A percentile compares a stretch with the other conserved stretches of the same genome.
Evolutionary conservation across 2,113 vertebrate genomes (phyloP).

Genomic region (Zosterops japonicus): DNA sequence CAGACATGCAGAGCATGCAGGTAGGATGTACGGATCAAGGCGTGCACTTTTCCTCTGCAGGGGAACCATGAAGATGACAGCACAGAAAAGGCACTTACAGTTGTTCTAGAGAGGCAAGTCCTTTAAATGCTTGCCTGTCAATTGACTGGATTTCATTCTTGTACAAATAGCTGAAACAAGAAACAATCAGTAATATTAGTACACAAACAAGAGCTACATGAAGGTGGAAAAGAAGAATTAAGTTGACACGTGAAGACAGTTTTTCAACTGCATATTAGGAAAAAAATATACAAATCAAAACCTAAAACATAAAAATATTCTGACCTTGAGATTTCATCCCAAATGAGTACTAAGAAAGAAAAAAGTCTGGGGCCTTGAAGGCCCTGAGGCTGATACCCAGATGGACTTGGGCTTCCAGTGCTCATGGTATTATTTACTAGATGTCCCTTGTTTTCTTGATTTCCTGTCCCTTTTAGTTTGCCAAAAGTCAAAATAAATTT

Average conservation of each 20-base stretch:
- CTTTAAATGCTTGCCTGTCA: slow-evolving; percentile 99
- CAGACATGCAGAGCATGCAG: slow-evolving; percentile 82
- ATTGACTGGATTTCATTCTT: slow-evolving; percentile 99
- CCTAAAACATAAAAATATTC: slow-evolving; percentile 30
- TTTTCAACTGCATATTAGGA: slow-evolving; percentile 40
- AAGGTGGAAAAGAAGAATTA: slow-evolving; percentile 55
- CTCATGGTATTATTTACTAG: neutral
- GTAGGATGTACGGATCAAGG: neutral
- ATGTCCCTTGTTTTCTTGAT: neutral
- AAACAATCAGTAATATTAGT: slow-evolving; percentile 91
- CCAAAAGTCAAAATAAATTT: neutral
- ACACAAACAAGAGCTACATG: slow-evolving; percentile 71
- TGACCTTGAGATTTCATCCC: neutral
- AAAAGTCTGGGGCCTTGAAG: neutral
- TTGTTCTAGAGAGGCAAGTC: slow-evolving; percentile 99
- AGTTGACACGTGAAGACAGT: slow-evolving; percentile 47
- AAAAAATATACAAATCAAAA: slow-evolving; percentile 50
- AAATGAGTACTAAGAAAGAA: neutral
- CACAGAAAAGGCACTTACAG: slow-evolving; percentile 92
- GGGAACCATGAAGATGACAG: slow-evolving; percentile 59
- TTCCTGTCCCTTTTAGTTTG: neutral
- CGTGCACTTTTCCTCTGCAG: slow-evolving; percentile 53
- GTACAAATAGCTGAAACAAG: slow-evolving; percentile 99
- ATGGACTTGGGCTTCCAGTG: neutral
- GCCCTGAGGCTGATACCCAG: neutral